phyloP scores from a whole-genome alignment of 2,113 vertebrate species.

The Micronycteris hirsuta region DNA sequence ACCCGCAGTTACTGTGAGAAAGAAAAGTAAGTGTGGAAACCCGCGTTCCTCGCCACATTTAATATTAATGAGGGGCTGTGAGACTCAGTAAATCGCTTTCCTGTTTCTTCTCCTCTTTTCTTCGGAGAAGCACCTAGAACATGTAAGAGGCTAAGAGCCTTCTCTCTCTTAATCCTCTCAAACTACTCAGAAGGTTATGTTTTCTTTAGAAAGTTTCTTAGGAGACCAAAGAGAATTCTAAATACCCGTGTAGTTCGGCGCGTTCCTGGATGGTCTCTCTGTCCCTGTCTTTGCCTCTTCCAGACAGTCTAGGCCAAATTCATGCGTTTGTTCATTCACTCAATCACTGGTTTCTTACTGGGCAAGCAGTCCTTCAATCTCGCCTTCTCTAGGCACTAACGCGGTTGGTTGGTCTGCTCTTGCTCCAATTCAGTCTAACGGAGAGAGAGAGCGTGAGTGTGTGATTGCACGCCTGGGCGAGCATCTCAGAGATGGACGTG shows the following conservation, averaged over 20 bases:
- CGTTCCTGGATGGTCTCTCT: background rate
- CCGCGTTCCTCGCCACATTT: slow-evolving; percentile 79
- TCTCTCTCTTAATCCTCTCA: background rate
- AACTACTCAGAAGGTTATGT: background rate
- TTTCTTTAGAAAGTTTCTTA: background rate
- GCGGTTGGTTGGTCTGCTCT: too few species aligned
- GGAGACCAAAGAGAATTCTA: background rate
- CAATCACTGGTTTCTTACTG: background rate
- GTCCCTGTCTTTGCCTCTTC: background rate
- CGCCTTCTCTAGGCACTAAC: background rate
- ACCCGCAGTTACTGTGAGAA: slow-evolving; percentile 78
- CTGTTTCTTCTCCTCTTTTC: slow-evolving; percentile 70
- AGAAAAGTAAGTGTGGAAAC: slow-evolving; percentile 84
- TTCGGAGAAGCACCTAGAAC: slow-evolving; percentile 50
- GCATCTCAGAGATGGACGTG: background rate
- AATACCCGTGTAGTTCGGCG: background rate
- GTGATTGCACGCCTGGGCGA: background rate
- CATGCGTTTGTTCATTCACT: background rate
- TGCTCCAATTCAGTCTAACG: background rate
- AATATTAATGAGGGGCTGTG: slow-evolving; percentile 80
- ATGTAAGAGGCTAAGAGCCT: background rate
- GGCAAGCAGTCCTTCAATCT: background rate
- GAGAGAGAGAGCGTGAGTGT: background rate
- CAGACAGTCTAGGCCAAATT: background rate
- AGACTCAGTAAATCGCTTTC: slow-evolving; percentile 81